These are phyloP conservation scores for Oplegnathus fasciatus DNA, from an alignment of 2,113 vertebrate species.

Conservation along the genomic window DNA sequence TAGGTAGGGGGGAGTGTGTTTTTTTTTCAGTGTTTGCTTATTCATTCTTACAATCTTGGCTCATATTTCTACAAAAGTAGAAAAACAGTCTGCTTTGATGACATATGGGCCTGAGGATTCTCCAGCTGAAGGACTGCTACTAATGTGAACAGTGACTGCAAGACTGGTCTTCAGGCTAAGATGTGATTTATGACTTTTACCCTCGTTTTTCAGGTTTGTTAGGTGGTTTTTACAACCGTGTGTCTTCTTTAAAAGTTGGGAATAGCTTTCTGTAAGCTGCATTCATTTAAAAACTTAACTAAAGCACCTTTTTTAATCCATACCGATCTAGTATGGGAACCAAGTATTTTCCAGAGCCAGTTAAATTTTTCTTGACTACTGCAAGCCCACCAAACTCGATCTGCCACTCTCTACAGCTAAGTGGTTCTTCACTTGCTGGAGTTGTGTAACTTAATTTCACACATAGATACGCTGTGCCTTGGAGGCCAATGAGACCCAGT, in stretches of 20 bases:
- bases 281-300: constrained; percentile 2
- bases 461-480: background rate
- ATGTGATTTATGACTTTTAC: background rate
- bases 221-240: background rate
- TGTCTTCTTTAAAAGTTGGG: background rate
- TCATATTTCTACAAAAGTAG: constrained; percentile 22
- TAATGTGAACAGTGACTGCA: constrained; percentile 18
- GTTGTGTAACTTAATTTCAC: background rate
- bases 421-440: background rate
- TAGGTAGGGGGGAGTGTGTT: background rate
- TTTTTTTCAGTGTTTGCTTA: constrained; percentile 21
- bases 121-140: constrained; percentile 13
- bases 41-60: constrained; percentile 23
- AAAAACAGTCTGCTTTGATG: background rate
- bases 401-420: background rate
- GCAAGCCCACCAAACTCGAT: background rate
- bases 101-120: background rate
- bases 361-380: background rate
- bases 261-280: background rate
- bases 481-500: background rate
- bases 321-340: background rate
- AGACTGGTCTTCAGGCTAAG: background rate
- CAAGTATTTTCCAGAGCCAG: background rate
- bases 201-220: constrained; percentile 7
- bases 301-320: constrained; percentile 24